Base-by-base conservation (phyloP, 2,113 vertebrate species). In the Laticauda colubrina region DNA sequence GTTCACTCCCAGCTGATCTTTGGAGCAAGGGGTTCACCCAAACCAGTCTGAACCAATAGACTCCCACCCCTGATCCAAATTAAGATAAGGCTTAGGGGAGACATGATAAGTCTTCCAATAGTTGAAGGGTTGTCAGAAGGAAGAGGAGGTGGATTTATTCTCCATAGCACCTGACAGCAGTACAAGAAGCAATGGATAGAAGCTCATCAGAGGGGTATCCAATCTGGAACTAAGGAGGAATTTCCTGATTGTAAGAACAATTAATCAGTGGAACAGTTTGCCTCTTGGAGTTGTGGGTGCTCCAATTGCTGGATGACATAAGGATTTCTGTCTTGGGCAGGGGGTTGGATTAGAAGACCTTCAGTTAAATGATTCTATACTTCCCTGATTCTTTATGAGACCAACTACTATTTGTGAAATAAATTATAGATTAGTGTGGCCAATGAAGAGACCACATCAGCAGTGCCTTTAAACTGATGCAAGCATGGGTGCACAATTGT, bases 21-120 rank as follows among this genome's bases (percentile, higher is more conserved):
- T 51, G 8, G 48, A 51, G 48, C 48, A 10, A 9, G 48, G 48
- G 48, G 48, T 10, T 51, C 48, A 51, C 48, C 8, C 48, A 7
- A 51, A 9, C 48, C 8, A 8, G 48, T 51, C 48, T 0, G 48
- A 51, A 1, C 48, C 1, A 1, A 9, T 1, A 1, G 48, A 51
- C 7, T 51, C 48, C 48, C 8, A 51, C 8, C 8, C 48, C 48
- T 51, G 48, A 51, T 1, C 29, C 29, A 69, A 69, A n/a, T 69
- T n/a, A 69, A 69, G 4, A 69, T 12, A 69, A 69, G 64, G 12
- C 12, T 69, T 69, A 69, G 29, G 64, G 29, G 4, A 69, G 29
- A n/a, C 29, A 15, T n/a, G 29, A n/a, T 69, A 69, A n/a, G 29
- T 15, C 29, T 69, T 69, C 64, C 64, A 69, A 69, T n/a, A n/a